Evolutionary conservation across 2,888 invertebrate species (phyloP), one percentile per base, ranked within the genome.

Genomic region (Sinodicranocentrus sp.): DNA sequence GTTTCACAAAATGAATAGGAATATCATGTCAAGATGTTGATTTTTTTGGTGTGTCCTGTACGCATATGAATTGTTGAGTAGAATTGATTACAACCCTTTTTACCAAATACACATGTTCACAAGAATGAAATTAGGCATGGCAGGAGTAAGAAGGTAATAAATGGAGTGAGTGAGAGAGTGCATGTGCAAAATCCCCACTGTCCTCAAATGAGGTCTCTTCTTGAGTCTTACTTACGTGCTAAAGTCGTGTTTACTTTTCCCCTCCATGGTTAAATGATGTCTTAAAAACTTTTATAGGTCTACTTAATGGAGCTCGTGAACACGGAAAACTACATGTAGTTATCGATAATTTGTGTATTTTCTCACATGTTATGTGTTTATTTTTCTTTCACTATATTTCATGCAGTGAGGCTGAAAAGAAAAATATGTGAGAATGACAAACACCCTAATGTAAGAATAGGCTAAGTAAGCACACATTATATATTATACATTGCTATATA

Each of bases 311-410:
- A 33, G 33, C 33, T 59, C 52, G 52, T 52, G 8, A 48, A 76
- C 26, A 15, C 5, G 59, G 65, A 75, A 76, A 76, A 65, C 23
- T 76, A 65, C 75, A 26, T 28, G 25, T 63, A 43, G 63, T 67
- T 76, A 77, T 68, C 23, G 77, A 68, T 77, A 68, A 77, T 75
- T 75, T 75, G 63, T 68, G 68, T 68, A 44, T 57, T 65, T 76
- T 76, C 77, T 77, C 77, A 76, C 76, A 54, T 67, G 5, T 10
- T 48, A 13, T 48, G n/a, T 48, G 48, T 48, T 48, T n/a, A 13
- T 48, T 48, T 48, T 48, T 15, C 28, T 13, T 17, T 2, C 63
- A 63, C 63, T 6, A 25, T 10, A 33, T 33, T 33, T 33, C 33
- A 33, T 33, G 33, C 33, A 6, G 33, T 10, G 5, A 33, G 10